Evolutionary conservation across 2,888 invertebrate species (phyloP).

Genomic region (Hipparchia semele): DNA sequence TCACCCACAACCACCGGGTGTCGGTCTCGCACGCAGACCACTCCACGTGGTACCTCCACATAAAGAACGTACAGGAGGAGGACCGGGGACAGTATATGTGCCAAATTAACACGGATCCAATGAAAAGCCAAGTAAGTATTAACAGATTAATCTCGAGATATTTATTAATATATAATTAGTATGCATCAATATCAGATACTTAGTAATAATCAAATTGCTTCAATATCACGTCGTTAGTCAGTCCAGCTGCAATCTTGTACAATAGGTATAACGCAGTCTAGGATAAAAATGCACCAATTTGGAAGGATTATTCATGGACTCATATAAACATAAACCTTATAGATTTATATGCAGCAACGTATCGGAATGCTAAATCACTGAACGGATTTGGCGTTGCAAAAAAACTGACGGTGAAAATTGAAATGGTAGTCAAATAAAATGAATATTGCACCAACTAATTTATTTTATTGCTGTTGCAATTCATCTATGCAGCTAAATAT

Average conservation of each 20-base stretch:
- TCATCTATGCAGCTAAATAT: background rate
- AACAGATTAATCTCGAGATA: background rate
- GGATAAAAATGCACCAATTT: background rate
- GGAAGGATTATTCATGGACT: background rate
- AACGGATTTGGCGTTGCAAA: background rate
- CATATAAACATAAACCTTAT: background rate
- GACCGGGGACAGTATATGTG: constrained; percentile 94
- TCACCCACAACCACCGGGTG: constrained; percentile 92
- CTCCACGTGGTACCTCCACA: constrained; percentile 91
- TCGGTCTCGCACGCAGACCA: constrained; percentile 91
- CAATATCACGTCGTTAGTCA: too few species aligned
- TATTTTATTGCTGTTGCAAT: background rate
- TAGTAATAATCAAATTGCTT: too few species aligned
- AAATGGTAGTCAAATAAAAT: background rate
- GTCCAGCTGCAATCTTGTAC: background rate
- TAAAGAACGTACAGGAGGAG: constrained; percentile 90
- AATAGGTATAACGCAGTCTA: background rate
- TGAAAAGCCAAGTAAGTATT: constrained; percentile 89
- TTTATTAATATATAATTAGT: background rate
- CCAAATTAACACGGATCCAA: constrained; percentile 94
- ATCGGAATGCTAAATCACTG: background rate
- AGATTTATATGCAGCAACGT: background rate
- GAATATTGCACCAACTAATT: background rate
- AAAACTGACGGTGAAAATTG: background rate
- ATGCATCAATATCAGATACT: too few species aligned